Evolutionary conservation across 2,797 vertebrate species (phyloP), one percentile per base, ranked within the genome.

Genomic region (Hydrocynus forskahlii): DNA sequence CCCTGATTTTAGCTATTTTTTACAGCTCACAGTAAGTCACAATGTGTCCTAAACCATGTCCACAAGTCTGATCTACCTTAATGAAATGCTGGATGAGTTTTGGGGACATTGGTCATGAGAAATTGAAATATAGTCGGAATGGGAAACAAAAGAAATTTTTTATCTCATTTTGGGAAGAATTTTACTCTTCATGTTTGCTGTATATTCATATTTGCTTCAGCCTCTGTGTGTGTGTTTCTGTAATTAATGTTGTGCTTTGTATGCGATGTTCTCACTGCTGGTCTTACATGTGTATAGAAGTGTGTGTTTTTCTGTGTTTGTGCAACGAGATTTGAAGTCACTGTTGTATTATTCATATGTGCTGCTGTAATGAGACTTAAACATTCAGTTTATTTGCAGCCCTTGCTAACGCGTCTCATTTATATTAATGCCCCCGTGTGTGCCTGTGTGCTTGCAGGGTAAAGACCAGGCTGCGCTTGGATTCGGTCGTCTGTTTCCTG

Each of bases 401-500:
- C 43, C 14, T 21, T 52, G 25, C 55, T 75, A 79, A 79, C 73
- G 64, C 69, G 54, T 74, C 72, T 68, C 29, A 74, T 84, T 80
- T 64, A 82, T 81, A 74, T 76, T 81, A 67, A 79, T 72, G n/a
- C 10, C 9, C 7, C 9, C 55, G n/a, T 83, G 63, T 81, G 76
- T 70, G 25, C 75, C 14, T 73, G 21, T 59, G 48, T 71, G 21
- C n/a, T 67, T 63, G 0, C 86, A 82, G 80, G 82, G 81, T 62
- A 66, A 90, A 92, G 92, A 90, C 80, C 75, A 93, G 92, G 86
- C 88, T 38, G 88, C 94, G 75, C 86, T 97, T 89, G 92, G 95
- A 77, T 94, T 98, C 78, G 92, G 94, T 0, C 94, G 94, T 48
- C 95, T 98, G 92, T 98, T 97, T 88, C 93, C 96, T 12, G 94